A percentile compares a stretch with the other conserved stretches of the same genome.
These are phyloP conservation scores for Chelonus formosanus DNA, from an alignment of 2,888 invertebrate species.

Conservation along the genomic window DNA sequence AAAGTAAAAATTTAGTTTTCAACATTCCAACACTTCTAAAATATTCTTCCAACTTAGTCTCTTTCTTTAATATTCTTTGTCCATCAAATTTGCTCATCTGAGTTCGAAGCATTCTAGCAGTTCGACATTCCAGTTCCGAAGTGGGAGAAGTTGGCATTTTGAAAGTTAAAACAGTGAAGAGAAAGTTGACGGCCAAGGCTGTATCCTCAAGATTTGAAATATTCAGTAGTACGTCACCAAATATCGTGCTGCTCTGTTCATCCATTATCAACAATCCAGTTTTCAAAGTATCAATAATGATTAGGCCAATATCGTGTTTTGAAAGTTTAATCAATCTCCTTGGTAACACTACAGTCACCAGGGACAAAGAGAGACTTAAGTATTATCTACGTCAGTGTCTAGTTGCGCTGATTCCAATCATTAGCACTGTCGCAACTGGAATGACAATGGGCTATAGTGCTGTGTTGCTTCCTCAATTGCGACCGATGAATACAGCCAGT, in stretches of 20 bases:
- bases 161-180: neutral
- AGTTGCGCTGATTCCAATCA: conserved; percentile 69
- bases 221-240: conserved; percentile 8
- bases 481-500: conserved; percentile 51
- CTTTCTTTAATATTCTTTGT: no score
- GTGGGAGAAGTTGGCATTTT: neutral
- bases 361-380: conserved; percentile 24
- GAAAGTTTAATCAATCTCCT: neutral
- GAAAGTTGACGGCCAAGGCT: conserved; percentile 1
- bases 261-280: no score
- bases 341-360: neutral
- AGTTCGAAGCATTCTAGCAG: no score
- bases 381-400: conserved; percentile 63
- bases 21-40: no score
- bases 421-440: conserved; percentile 70
- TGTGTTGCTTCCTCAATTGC: conserved; percentile 71
- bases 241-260: neutral
- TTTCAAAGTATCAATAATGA: neutral
- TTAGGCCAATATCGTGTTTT: neutral
- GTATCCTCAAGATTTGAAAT: conserved; percentile 12
- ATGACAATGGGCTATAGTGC: conserved; percentile 74
- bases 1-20: no score
- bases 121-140: no score
- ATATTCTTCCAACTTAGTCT: no score
- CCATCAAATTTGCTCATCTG: no score